These are phyloP conservation scores for Pteropus alecto DNA, from an alignment of 2,113 vertebrate genomes.

Conservation along the genomic window DNA sequence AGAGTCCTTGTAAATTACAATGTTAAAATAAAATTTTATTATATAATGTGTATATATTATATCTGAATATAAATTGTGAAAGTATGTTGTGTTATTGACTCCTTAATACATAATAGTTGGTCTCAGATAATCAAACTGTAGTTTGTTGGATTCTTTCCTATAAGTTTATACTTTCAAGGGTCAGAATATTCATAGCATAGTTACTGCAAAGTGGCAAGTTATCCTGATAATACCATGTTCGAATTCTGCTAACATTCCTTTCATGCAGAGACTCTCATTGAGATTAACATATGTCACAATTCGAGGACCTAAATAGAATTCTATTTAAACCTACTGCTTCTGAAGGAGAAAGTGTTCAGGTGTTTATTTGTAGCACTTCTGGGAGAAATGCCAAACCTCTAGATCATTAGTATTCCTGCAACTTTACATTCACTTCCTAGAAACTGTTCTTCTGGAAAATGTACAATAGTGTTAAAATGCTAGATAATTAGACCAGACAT, in stretches of 20 bases:
- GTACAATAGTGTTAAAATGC: neutral
- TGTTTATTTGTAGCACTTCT: neutral
- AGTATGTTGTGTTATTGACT: neutral
- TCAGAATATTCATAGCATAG: conserved; percentile 9
- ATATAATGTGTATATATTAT: neutral
- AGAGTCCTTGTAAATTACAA: neutral
- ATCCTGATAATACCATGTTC: conserved; percentile 4
- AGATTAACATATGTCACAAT: conserved; percentile 61
- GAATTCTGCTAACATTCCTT: conserved; percentile 41
- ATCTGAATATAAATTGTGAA: neutral
- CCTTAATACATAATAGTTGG: neutral
- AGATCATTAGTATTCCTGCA: conserved; percentile 20
- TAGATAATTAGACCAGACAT: neutral
- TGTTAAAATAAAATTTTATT: neutral
- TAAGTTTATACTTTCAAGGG: neutral
- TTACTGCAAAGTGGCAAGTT: conserved; percentile 19
- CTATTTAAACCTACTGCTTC: conserved; percentile 46
- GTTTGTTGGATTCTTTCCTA: neutral
- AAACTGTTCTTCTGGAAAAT: conserved; percentile 33
- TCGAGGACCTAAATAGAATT: conserved; percentile 45
- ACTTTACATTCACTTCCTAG: neutral
- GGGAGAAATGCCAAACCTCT: conserved; percentile 25
- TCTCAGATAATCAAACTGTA: neutral
- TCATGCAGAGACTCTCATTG: conserved; percentile 43
- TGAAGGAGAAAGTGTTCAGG: neutral